Conservation (phyloP, 53 echinoderm and acorn worm genomes). For the Echinarachnius parma region DNA sequence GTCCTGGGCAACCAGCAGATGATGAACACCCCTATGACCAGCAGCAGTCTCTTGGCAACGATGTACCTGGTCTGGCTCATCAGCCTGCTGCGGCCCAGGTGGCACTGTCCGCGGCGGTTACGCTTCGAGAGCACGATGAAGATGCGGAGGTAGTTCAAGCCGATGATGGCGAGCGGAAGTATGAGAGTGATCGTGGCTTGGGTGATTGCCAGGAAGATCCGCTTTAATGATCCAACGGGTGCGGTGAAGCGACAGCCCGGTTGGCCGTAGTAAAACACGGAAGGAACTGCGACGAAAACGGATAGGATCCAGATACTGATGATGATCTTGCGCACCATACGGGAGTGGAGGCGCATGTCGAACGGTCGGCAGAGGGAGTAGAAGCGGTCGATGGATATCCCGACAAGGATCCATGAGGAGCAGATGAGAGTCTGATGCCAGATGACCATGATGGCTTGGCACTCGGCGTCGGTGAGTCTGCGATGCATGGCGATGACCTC, state of each 20-base stretch:
- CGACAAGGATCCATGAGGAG: slow-evolving; percentile 95
- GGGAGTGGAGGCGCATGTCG: slow-evolving; percentile 68
- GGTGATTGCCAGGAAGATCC: slow-evolving; percentile 61
- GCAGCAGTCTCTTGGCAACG: slow-evolving; percentile 90
- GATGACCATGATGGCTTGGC: slow-evolving; percentile 71
- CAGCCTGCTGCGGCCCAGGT: slow-evolving; percentile 44
- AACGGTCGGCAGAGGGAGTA: slow-evolving; percentile 85
- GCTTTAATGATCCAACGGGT: not conserved
- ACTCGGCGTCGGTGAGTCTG: slow-evolving; percentile 60
- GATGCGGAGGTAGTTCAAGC: slow-evolving; percentile 67
- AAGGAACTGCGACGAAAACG: slow-evolving; percentile 66
- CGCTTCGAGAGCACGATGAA: slow-evolving; percentile 72
- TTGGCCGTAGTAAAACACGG: slow-evolving; percentile 51
- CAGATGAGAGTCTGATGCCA: slow-evolving; percentile 90
- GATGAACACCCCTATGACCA: slow-evolving; percentile 81
- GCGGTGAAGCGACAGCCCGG: slow-evolving; percentile 58
- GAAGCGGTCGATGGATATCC: slow-evolving; percentile 92
- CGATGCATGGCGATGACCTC: slow-evolving; percentile 68
- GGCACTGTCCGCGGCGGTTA: slow-evolving; percentile 48
- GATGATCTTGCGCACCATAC: slow-evolving; percentile 65
- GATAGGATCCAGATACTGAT: slow-evolving; percentile 76
- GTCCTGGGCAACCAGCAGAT: slow-evolving; percentile 88
- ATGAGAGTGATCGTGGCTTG: slow-evolving; percentile 63
- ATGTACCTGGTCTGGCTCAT: slow-evolving; percentile 76
- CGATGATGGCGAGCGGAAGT: slow-evolving; percentile 77